A percentile compares a stretch with the other conserved stretches of the same genome.
phyloP scores from a whole-genome alignment of 2,888 invertebrate genomes.

The Helobdella robusta region DNA sequence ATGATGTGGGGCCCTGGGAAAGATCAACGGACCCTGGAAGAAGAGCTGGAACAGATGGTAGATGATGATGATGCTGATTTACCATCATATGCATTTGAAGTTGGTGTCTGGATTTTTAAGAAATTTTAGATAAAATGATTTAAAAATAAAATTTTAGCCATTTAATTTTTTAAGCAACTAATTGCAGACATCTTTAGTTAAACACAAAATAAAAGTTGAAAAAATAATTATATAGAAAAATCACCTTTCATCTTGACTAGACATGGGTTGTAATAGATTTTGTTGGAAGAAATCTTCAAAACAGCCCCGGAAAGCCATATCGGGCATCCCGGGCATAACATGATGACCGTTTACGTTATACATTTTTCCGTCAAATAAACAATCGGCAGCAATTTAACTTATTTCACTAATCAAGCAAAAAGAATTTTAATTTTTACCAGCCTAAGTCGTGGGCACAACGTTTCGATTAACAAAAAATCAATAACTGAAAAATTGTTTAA shows the following conservation, averaged over 20 bases:
- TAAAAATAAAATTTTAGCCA: neutral
- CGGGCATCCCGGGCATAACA: conserved; percentile 15
- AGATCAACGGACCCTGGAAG: conserved; percentile 1
- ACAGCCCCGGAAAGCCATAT: neutral
- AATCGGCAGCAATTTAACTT: no score
- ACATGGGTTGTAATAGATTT: conserved; percentile 12
- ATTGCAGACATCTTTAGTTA: neutral
- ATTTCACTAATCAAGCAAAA: no score
- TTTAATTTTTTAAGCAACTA: neutral
- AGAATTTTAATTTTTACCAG: neutral
- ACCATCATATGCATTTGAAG: conserved; percentile 21
- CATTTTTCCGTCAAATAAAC: neutral
- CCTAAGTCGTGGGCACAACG: neutral
- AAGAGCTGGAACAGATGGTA: conserved; percentile 15
- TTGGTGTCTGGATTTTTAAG: neutral
- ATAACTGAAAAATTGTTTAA: no score
- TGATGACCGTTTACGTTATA: conserved; percentile 14
- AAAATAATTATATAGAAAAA: neutral
- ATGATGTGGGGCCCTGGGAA: neutral
- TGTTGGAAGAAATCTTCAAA: conserved; percentile 24
- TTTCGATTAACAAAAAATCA: neutral
- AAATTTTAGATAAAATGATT: neutral
- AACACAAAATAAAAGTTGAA: neutral
- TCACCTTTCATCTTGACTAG: conserved; percentile 2
- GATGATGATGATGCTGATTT: conserved; percentile 12